Percentiles rank a stretch among this genome's conserved stretches.
Conservation (phyloP, 2,797 vertebrate genomes). For the Gallinago nigripennis region DNA sequence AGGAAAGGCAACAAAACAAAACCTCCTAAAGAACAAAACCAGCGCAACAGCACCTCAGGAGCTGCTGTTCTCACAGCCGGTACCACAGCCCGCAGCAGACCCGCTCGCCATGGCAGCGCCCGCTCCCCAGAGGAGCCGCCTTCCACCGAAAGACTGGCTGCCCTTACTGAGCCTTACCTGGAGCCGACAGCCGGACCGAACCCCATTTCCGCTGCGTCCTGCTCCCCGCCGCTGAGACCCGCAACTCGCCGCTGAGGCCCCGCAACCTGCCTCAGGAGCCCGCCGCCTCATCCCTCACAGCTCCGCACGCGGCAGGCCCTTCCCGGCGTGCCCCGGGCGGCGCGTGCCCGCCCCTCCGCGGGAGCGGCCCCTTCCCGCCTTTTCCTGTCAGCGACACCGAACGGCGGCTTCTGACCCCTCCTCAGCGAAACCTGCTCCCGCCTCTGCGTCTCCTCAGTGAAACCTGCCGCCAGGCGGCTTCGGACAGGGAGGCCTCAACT, state of each 20-base stretch:
- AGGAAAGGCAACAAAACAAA: background rate
- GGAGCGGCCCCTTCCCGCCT: no score
- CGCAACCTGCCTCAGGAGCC: no score
- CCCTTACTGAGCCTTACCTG: background rate
- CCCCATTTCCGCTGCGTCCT: background rate
- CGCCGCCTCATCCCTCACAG: background rate
- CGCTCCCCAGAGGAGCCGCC: background rate
- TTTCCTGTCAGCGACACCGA: no score
- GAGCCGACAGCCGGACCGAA: background rate
- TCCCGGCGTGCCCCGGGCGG: background rate
- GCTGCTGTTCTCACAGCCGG: background rate
- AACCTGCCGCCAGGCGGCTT: accelerated
- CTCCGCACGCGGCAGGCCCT: background rate
- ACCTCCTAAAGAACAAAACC: no score
- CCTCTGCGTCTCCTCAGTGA: background rate
- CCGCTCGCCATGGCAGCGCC: no score
- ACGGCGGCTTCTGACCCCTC: background rate
- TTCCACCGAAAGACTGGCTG: background rate
- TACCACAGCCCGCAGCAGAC: no score
- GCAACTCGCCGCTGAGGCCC: background rate
- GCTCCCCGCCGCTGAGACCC: background rate
- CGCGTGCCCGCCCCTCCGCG: background rate
- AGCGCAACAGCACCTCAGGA: no score
- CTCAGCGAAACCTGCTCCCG: background rate
- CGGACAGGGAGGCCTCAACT: background rate